Base-by-base conservation (phyloP, 2,888 invertebrate species). In the Melanostoma scalare region DNA sequence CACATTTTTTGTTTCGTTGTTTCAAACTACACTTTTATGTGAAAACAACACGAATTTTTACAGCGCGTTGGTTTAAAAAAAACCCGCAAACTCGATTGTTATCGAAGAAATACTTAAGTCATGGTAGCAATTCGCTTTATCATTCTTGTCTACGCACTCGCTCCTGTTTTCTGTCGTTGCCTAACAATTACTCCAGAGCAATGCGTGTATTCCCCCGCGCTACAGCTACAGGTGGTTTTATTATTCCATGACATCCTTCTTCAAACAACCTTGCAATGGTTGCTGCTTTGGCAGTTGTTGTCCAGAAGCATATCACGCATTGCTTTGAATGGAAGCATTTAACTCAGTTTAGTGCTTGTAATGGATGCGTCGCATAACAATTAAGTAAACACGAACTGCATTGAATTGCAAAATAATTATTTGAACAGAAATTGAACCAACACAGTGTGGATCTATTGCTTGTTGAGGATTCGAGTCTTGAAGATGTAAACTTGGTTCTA, bases 71-170 rank as follows among this genome's bases (percentile, higher is more conserved):
- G 38, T 68, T 56, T 56, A 44, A 46, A 31, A 42, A 33, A 72
- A 56, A 20, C 0, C 81, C 68, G 82, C 82, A 78, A 82, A 61
- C 63, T 56, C 36, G 56, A 69, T 73, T 77, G 55, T 68, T 81
- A 82, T 73, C 78, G 63, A 36, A 61, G 46, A 52, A 69, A 73
- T 78, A 69, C 73, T 52, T 73, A 77, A 72, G 67, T 77, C 61
- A 67, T 55, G 61, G 68, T 78, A 67, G 77, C 58, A 42, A 73
- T 50, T 78, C 56, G 56, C 55, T 76, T 63, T 78, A 78, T 82
- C 68, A 82, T 82, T 82, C 82, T 68, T 68, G 82, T 73, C 77
- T 77, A 73, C 58, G 77, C 63, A 69, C 68, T 69, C 56, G 77
- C 71, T 81, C 61, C 61, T 77, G 80, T 69, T 69, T 63, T 56